Conservation (phyloP, 2,113 vertebrate genomes). For the Mesocricetus auratus region DNA sequence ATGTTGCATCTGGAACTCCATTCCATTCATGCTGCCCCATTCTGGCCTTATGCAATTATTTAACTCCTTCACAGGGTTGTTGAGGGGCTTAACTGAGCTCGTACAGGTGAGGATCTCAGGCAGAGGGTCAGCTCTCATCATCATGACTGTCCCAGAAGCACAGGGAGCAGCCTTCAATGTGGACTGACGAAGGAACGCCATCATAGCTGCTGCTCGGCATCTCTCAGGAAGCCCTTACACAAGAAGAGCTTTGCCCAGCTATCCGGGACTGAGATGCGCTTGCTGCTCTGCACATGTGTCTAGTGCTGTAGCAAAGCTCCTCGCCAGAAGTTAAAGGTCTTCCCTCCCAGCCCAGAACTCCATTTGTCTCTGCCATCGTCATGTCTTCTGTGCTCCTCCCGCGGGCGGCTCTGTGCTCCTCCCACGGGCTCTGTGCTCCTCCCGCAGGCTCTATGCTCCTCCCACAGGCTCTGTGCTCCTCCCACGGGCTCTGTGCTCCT, state of each 20-base stretch:
- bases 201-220: neutral
- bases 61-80: neutral
- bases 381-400: neutral
- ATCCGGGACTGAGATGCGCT: neutral
- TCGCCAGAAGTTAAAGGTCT: neutral
- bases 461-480: neutral
- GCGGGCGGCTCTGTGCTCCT: no score
- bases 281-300: neutral
- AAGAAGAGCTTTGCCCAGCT: neutral
- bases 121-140: neutral
- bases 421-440: neutral
- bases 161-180: accelerated
- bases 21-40: neutral
- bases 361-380: neutral
- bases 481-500: neutral
- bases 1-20: neutral
- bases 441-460: no score
- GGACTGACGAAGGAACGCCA: neutral
- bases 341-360: neutral
- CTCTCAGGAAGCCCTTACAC: neutral
- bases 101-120: neutral
- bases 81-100: neutral
- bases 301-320: neutral
- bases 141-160: no score
- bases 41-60: neutral